Conservation (phyloP, 2,888 invertebrate species). For the Drosophila prostipennis region DNA sequence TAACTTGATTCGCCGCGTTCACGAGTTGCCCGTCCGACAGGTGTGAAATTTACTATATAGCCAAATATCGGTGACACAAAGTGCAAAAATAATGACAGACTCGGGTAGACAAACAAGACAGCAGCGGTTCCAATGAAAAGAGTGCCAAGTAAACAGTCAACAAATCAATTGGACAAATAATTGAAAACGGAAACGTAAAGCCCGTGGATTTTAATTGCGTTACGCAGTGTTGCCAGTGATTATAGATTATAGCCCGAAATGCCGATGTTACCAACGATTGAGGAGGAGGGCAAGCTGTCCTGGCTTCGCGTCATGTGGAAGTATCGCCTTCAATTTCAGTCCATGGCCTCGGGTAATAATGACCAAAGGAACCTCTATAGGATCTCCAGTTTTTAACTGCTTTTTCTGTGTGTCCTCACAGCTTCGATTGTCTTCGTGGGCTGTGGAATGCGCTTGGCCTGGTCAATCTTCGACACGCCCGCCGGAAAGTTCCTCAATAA, state of each 20-base stretch:
- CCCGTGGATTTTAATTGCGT: slow-evolving; percentile 7
- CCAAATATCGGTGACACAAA: slow-evolving; percentile 26
- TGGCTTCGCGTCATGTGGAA: slow-evolving; percentile 73
- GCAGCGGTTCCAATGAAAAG: slow-evolving; percentile 39
- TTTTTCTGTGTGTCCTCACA: slow-evolving; percentile 17
- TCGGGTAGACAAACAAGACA: slow-evolving; percentile 40
- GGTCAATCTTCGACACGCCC: slow-evolving; percentile 78
- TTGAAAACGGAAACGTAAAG: slow-evolving; percentile 27
- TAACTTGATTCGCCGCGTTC: slow-evolving; percentile 3
- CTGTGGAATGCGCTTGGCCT: slow-evolving; percentile 79
- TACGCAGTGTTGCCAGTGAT: slow-evolving; percentile 5
- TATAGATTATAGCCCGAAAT: slow-evolving; percentile 36
- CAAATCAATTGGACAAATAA: slow-evolving; percentile 24
- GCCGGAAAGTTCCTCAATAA: slow-evolving; percentile 61
- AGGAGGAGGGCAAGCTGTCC: slow-evolving; percentile 70
- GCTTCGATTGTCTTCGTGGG: slow-evolving; percentile 76
- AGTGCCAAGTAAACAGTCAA: slow-evolving; percentile 34
- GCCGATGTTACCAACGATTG: slow-evolving; percentile 71
- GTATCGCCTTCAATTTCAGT: slow-evolving; percentile 76
- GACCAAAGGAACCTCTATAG: fast-evolving
- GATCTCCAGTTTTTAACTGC: fast-evolving
- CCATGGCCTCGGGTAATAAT: slow-evolving; percentile 73
- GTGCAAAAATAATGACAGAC: slow-evolving; percentile 56
- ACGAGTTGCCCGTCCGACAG: slow-evolving; percentile 24
- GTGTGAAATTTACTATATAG: slow-evolving; percentile 22